phyloP scores from a whole-genome alignment of 2,113 vertebrate species.

The Micronycteris hirsuta region DNA sequence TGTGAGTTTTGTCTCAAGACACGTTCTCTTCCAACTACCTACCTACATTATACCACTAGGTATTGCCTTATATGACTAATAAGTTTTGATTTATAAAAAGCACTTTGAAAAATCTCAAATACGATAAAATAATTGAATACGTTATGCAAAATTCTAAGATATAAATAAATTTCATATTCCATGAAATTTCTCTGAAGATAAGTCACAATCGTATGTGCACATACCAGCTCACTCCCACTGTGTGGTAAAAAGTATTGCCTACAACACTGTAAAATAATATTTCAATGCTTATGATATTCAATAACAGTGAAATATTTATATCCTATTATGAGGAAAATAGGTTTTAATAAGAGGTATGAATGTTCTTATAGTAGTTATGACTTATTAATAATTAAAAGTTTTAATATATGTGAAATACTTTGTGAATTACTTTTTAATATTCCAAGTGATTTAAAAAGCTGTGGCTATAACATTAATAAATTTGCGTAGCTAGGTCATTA shows the following conservation, averaged over 20 bases:
- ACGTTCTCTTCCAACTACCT: background rate
- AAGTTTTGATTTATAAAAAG: background rate
- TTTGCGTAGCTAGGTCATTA: conserved; percentile 34
- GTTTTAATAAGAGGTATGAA: conserved; percentile 50
- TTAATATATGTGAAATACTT: conserved; percentile 55
- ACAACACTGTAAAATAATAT: conserved; percentile 24
- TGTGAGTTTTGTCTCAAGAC: background rate
- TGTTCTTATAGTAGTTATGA: background rate
- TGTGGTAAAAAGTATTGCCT: conserved; percentile 20
- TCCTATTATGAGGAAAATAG: conserved; percentile 50
- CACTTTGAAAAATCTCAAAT: background rate
- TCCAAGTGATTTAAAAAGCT: conserved; percentile 49
- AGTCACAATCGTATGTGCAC: background rate
- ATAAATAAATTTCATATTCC: background rate
- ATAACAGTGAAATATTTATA: conserved; percentile 71
- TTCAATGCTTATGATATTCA: conserved; percentile 57
- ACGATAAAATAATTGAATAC: background rate
- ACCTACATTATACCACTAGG: background rate
- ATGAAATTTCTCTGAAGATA: conserved; percentile 11
- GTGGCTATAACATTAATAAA: conserved; percentile 28
- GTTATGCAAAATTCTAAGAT: background rate
- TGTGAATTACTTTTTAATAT: conserved; percentile 42
- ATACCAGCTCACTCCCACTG: background rate
- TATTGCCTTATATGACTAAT: background rate
- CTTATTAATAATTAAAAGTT: conserved; percentile 56